A percentile compares a stretch with the other conserved stretches of the same genome.
Evolutionary conservation across 2,797 vertebrate species (phyloP).

Genomic region (Erethizon dorsatum): DNA sequence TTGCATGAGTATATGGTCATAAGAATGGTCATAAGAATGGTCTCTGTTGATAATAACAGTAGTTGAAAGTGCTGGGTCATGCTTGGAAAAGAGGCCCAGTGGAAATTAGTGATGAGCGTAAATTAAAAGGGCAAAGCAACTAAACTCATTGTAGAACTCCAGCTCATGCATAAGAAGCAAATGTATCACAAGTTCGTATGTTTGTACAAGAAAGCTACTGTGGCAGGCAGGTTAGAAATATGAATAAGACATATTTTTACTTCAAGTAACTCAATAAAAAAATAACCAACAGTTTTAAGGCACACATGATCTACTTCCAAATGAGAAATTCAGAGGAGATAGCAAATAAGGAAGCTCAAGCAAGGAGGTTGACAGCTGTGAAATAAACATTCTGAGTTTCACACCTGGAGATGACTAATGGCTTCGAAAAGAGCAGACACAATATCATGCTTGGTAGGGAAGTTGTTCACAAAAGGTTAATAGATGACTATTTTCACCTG

Average conservation of each 20-base stretch:
- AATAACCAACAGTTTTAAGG: background rate
- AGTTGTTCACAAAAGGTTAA: background rate
- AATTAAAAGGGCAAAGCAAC: background rate
- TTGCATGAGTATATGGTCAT: background rate
- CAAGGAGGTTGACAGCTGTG: background rate
- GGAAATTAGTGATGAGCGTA: background rate
- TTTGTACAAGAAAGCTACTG: background rate
- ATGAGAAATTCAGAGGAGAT: slow-evolving; percentile 10
- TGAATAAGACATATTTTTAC: background rate
- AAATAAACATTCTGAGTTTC: background rate
- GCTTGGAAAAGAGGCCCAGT: background rate
- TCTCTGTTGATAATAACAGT: background rate
- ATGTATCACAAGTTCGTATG: background rate
- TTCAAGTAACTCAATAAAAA: slow-evolving; percentile 5
- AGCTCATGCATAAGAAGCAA: background rate
- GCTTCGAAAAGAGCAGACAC: background rate
- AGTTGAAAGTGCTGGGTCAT: background rate
- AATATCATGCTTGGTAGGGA: background rate
- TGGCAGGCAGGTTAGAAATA: background rate
- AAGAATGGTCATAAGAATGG: background rate
- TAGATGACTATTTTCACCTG: background rate
- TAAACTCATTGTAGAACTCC: background rate
- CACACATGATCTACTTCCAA: background rate
- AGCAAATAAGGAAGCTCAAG: background rate
- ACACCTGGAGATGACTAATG: background rate